These are phyloP conservation scores for Temnothorax curvispinosus DNA, from an alignment of 1,140 invertebrate genomes.

Conservation along the genomic window DNA sequence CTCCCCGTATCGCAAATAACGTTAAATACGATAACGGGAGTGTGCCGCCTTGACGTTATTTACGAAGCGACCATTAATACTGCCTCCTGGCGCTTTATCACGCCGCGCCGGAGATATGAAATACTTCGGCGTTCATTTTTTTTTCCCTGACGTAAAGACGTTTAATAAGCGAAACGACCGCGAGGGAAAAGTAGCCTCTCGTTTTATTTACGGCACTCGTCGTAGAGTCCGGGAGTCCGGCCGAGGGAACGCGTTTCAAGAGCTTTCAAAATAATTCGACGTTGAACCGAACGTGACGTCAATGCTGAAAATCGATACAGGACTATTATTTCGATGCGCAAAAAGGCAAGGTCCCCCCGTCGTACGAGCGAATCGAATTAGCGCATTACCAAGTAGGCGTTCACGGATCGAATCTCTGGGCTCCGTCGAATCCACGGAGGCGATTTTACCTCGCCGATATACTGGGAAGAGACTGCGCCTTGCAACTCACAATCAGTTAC, in stretches of 20 bases:
- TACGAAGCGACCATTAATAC: constrained; percentile 3
- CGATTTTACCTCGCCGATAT: background rate
- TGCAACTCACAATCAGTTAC: background rate
- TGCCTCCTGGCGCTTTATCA: constrained; percentile 15
- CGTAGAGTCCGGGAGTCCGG: background rate
- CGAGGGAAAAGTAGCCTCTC: background rate
- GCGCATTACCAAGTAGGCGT: background rate
- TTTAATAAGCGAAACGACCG: constrained; percentile 13
- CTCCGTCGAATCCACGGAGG: background rate
- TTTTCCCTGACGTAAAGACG: constrained; percentile 1
- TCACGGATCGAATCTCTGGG: background rate
- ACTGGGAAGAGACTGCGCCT: background rate
- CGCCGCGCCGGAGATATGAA: background rate
- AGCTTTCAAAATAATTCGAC: constrained; percentile 33
- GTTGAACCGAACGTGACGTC: constrained; percentile 1
- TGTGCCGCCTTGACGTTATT: background rate
- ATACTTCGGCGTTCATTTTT: background rate
- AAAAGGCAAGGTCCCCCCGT: background rate
- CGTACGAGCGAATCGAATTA: constrained; percentile 29
- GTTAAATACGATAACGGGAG: constrained; percentile 1
- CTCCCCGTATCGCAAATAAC: background rate
- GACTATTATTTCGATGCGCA: background rate
- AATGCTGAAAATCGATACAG: constrained; percentile 36
- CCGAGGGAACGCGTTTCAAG: background rate
- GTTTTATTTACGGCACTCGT: constrained; percentile 11